Percentiles rank a stretch among this genome's conserved stretches.
Conservation (phyloP, 2,113 vertebrate species). For the Gorsachius goisagi region DNA sequence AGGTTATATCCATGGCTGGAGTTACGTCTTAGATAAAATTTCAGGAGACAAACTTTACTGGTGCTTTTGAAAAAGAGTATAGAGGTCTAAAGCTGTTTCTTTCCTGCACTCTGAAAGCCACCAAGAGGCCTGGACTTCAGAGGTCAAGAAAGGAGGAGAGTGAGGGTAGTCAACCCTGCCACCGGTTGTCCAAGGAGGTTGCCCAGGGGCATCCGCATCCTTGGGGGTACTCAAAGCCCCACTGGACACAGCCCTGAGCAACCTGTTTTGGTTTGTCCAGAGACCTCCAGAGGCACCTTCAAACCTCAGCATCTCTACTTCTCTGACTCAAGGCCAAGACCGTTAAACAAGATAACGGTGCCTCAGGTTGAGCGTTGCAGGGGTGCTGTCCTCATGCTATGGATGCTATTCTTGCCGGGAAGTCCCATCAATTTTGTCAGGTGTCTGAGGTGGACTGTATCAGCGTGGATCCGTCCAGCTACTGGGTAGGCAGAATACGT, state of each 20-base stretch:
- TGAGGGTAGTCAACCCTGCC: not conserved
- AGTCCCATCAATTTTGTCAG: accelerated
- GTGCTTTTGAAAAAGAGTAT: not conserved
- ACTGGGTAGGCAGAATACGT: too few species aligned
- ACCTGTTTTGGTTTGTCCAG: not conserved
- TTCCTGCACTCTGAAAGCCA: not conserved
- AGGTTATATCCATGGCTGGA: not conserved
- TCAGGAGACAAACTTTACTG: not conserved
- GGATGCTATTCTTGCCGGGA: not conserved
- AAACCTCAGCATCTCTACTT: not conserved
- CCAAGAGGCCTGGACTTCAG: not conserved
- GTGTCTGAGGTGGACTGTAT: not conserved
- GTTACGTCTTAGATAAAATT: not conserved
- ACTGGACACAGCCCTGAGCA: not conserved
- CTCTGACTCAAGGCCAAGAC: too few species aligned
- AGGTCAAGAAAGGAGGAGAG: not conserved
- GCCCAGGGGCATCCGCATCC: not conserved
- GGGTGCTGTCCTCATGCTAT: not conserved
- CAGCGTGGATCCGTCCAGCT: not conserved
- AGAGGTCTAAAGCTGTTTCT: not conserved
- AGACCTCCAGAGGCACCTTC: not conserved
- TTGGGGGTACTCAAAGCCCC: not conserved
- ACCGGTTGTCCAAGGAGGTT: not conserved
- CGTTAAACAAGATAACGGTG: accelerated
- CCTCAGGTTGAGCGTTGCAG: accelerated